Evolutionary conservation across 2,113 vertebrate genomes (phyloP).

Genomic region (Hystrix brachyura): DNA sequence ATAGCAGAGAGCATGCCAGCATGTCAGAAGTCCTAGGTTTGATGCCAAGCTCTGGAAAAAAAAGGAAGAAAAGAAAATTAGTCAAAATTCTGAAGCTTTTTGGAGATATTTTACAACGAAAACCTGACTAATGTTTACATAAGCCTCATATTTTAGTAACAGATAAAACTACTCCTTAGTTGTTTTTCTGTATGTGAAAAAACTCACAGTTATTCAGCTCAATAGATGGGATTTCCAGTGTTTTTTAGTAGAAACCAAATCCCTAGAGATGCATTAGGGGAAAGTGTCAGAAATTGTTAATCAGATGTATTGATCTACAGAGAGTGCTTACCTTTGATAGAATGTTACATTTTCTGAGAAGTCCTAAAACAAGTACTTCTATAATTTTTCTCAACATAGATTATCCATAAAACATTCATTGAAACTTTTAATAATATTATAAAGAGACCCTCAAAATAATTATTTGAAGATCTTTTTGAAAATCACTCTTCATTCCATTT

Average conservation of each 20-base stretch:
- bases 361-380: background rate
- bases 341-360: background rate
- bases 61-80: background rate
- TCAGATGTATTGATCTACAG: background rate
- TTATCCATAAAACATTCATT: background rate
- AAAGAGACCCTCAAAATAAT: background rate
- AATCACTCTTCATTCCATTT: background rate
- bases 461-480: background rate
- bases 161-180: background rate
- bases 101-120: constrained; percentile 3
- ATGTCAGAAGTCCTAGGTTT: background rate
- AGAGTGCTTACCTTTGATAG: background rate
- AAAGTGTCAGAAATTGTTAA: constrained; percentile 19
- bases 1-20: background rate
- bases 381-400: background rate
- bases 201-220: background rate
- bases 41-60: background rate
- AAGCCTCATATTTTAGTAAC: background rate
- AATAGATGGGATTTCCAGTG: background rate
- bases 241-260: background rate
- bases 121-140: constrained; percentile 28
- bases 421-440: background rate
- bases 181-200: background rate
- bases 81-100: background rate
- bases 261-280: background rate